Conservation (phyloP, 2,797 vertebrate species). For the Champsocephalus gunnari region DNA sequence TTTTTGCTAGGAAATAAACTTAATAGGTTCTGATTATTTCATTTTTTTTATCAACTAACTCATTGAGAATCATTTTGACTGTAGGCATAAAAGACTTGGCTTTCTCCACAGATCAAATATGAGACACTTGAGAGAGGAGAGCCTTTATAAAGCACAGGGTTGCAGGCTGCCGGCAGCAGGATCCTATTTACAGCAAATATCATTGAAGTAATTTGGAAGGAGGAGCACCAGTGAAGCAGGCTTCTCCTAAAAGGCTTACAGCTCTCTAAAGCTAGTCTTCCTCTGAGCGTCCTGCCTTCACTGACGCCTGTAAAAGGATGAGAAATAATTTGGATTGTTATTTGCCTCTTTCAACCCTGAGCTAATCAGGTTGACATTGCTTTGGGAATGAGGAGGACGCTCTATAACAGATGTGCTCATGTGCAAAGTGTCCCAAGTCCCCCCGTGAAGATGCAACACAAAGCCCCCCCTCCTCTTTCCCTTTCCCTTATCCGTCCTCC, state of each 20-base stretch:
- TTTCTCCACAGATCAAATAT: constrained; percentile 17
- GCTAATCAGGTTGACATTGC: constrained; percentile 88
- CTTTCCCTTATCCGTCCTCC: constrained; percentile 46
- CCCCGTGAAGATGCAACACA: constrained; percentile 69
- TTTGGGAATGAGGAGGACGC: constrained; percentile 76
- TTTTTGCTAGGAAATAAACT: constrained; percentile 1
- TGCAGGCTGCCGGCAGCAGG: constrained; percentile 69
- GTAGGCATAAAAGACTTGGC: constrained; percentile 7
- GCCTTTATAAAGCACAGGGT: constrained; percentile 54
- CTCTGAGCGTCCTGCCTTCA: constrained; percentile 61
- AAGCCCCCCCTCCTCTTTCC: constrained; percentile 38
- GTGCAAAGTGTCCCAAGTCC: constrained; percentile 77
- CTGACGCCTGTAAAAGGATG: constrained; percentile 85
- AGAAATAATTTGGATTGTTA: constrained; percentile 84
- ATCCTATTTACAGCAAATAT: constrained; percentile 88
- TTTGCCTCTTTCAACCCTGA: constrained; percentile 82
- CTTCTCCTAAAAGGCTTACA: constrained; percentile 87
- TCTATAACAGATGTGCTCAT: constrained; percentile 81
- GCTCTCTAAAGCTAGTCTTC: constrained; percentile 77
- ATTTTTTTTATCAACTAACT: neutral
- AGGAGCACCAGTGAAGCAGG: constrained; percentile 70
- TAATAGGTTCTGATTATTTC: no score
- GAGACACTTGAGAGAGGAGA: constrained; percentile 28
- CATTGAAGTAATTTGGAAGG: constrained; percentile 85
- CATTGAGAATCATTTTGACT: constrained; percentile 3